These are phyloP conservation scores for Lacanobia wlatinum DNA, from an alignment of 2,888 invertebrate genomes.

Conservation along the genomic window DNA sequence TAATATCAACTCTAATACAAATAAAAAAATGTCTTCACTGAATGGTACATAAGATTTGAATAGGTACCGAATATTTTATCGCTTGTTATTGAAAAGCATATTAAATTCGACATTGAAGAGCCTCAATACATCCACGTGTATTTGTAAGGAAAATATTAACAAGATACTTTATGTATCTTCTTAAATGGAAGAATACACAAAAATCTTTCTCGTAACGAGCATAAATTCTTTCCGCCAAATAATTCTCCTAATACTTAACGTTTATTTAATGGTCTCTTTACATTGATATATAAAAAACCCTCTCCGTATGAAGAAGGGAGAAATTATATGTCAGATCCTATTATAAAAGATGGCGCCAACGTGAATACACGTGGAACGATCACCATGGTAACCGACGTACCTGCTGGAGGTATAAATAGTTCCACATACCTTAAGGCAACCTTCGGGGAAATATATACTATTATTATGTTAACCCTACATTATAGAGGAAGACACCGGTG, in stretches of 20 bases:
- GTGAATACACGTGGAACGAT: slow-evolving; percentile 6
- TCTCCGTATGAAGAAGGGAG: not conserved
- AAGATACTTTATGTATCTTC: slow-evolving; percentile 1
- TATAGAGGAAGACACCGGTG: not conserved
- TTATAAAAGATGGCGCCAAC: slow-evolving; percentile 9
- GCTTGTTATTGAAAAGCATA: not conserved
- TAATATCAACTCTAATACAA: too few species aligned
- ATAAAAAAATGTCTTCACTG: too few species aligned
- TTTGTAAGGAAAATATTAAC: slow-evolving; percentile 1
- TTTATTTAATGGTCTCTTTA: slow-evolving; percentile 15
- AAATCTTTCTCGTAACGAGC: slow-evolving; percentile 7
- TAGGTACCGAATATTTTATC: too few species aligned
- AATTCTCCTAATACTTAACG: slow-evolving; percentile 10
- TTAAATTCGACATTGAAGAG: not conserved
- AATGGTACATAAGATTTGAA: too few species aligned
- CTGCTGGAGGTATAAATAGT: slow-evolving; percentile 8
- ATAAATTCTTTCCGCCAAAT: not conserved
- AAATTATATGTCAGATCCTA: not conserved
- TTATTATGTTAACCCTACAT: slow-evolving; percentile 21
- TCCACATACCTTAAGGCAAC: slow-evolving; percentile 1
- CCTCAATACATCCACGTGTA: not conserved
- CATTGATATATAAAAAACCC: too few species aligned
- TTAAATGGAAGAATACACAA: not conserved
- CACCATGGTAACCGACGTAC: slow-evolving; percentile 37
- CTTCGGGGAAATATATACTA: slow-evolving; percentile 16